Conservation (phyloP, 2,113 vertebrate species). For the Serilophus lunatus region DNA sequence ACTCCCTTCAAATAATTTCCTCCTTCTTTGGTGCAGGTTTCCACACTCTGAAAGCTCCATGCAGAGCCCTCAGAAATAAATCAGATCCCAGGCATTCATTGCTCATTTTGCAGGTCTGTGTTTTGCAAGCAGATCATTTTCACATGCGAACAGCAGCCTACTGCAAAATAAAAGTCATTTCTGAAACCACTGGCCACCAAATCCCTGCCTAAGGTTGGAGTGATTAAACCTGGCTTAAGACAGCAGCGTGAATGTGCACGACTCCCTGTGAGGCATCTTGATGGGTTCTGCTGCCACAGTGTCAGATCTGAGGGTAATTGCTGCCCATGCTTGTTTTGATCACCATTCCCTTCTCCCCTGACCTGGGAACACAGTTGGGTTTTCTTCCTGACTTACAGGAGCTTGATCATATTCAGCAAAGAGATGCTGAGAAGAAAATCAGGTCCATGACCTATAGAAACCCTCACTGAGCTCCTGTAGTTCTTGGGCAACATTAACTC, state of each 20-base stretch:
- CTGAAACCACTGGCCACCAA: not conserved
- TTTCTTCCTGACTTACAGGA: not conserved
- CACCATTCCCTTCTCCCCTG: not conserved
- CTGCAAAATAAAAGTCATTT: not conserved
- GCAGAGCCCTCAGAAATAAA: slow-evolving; percentile 9
- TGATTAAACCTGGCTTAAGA: not conserved
- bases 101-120: not conserved
- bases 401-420: not conserved
- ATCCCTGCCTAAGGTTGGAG: not conserved
- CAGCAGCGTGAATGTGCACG: not conserved
- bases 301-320: not conserved
- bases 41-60: not conserved
- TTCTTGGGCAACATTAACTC: not conserved
- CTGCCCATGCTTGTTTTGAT: not conserved
- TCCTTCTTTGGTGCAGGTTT: not conserved
- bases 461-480: not conserved
- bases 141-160: not conserved
- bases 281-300: not conserved
- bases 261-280: not conserved
- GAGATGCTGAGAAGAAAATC: not conserved
- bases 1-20: slow-evolving; percentile 3
- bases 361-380: not conserved
- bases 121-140: not conserved
- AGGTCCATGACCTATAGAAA: not conserved
- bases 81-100: not conserved